Base-by-base conservation (phyloP, 2,113 vertebrate species). In the Triplophysa dalaica region DNA sequence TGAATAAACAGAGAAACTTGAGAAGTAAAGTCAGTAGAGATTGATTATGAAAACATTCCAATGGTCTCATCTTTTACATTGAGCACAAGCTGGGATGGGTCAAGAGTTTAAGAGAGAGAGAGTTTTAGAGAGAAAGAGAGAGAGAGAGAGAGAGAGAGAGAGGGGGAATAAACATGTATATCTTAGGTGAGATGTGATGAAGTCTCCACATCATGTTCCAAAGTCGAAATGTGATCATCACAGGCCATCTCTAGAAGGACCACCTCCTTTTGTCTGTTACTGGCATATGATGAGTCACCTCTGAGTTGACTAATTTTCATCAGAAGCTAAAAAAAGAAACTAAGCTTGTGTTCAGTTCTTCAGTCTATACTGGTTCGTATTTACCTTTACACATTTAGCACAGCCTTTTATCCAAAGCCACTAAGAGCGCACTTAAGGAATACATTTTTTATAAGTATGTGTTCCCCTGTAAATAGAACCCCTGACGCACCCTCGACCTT, bases 211-310 rank as follows among this genome's bases (percentile, higher is more conserved):
- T 54, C 73, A 86, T 56, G 82, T 83, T 77, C 89, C 91, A 91
- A 91, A 86, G 90, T 90, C 89, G 84, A 85, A 89, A 81, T 70
- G 88, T 70, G 88, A 90, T 90, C 83, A 82, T 81, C 65, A 6
- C 84, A 83, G 19, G 7, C 76, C 60, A 66, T 87, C 79, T 84
- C 79, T 50, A 26, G 60, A 56, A 41, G 14, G 60, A 58, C 75
- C 85, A 66, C 84, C 83, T 41, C 80, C 70, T 38, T 16, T 14
- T 9, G 8, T 62, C 82, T 70, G 65, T 77, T 62, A 70, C 67
- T 77, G 79, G 66, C 14, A 8, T 78, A 33, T 41, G 26, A 60
- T 56, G 66, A 69, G 21, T 65, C 19, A 14, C 45, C 76, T 74
- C 48, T 5, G 43, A 66, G 3, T 54, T 58, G 66, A 73, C 9